Conservation (phyloP, 2,888 invertebrate genomes). For the Amphipoea lucens region DNA sequence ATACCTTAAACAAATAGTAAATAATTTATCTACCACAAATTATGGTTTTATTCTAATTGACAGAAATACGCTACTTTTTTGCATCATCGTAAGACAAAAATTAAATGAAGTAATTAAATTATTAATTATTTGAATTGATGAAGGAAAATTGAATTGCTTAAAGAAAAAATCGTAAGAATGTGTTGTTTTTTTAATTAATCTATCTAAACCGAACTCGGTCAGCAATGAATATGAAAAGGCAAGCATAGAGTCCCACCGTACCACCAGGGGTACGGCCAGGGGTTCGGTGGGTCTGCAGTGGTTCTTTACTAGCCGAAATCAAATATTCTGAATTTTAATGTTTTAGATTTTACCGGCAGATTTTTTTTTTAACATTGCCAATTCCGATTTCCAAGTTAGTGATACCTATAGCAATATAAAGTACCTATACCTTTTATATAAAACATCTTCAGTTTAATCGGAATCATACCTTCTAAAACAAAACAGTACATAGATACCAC, state of each 20-base stretch:
- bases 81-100: too few species aligned
- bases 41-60: too few species aligned
- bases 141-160: neutral
- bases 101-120: too few species aligned
- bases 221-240: neutral
- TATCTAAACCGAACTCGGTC: neutral
- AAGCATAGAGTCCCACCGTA: too few species aligned
- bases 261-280: too few species aligned
- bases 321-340: neutral
- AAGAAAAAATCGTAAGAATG: neutral
- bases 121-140: neutral
- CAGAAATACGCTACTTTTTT: too few species aligned
- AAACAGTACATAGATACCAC: neutral
- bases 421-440: neutral
- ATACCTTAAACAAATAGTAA: too few species aligned
- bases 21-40: too few species aligned
- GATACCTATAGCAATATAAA: neutral
- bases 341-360: neutral
- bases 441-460: neutral
- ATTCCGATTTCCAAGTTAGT: neutral
- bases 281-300: too few species aligned
- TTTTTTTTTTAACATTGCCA: too few species aligned
- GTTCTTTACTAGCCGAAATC: neutral
- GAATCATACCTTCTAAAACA: neutral
- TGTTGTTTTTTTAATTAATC: neutral